Base-by-base conservation (phyloP, 2,797 vertebrate species). In the Percopsis omiscomaycus region DNA sequence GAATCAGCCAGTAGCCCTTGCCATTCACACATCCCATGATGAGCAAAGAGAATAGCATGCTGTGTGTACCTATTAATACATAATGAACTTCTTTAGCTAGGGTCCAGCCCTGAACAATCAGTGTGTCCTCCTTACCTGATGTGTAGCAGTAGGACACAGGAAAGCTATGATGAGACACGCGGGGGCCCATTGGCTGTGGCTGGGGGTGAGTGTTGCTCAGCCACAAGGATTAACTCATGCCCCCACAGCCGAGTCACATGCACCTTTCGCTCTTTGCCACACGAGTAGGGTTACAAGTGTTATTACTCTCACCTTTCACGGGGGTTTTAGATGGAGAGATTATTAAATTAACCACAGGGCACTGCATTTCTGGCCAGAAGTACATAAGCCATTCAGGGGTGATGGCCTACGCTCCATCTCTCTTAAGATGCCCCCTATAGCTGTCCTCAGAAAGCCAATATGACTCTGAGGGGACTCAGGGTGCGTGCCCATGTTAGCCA, bases 271-370 rank as follows among this genome's bases (percentile, higher is more conserved):
- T 87, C 81, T 81, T 65, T 37, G 74, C 71, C 73, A 88, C 89
- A 90, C 83, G 90, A 90, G 84, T 79, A 83, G 73, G 78, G 86
- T 82, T 86, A 89, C 76, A 85, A 91, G 89, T 91, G 88, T 84
- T 90, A 90, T 92, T 90, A 89, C 83, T 71, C 74, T 86, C 86
- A 90, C 87, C 87, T 90, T 91, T 89, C 81, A 87, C 79, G 84
- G 79, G 75, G 82, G 79, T 80, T 90, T 90, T 86, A 85, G 89
- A 84, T 77, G 37, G 78, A 86, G 83, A 91, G 90, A 92, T 93
- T 87, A 92, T 91, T 92, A 91, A 89, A 91, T 92, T 91, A 92
- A 90, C 90, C 86, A 77, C 91, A 90, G 91, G 92, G 86, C 90
- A 89, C 84, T 88, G 87, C 75, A 86, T 86, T 84, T 90, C 84